These are phyloP conservation scores for Penaeus chinensis DNA, from an alignment of 1,140 invertebrate species.

Conservation along the genomic window DNA sequence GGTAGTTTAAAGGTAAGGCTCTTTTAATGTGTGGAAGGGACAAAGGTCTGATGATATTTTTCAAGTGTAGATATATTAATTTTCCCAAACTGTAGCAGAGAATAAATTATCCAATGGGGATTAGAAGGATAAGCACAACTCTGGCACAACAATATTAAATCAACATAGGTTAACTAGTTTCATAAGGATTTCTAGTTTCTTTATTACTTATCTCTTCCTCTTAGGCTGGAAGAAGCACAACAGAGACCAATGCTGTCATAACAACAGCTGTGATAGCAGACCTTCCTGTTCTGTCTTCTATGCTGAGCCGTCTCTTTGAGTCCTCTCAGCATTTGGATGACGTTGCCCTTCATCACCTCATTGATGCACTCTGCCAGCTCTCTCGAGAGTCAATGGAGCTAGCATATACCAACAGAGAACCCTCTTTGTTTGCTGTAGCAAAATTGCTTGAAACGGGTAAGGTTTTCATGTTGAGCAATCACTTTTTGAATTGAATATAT, in stretches of 20 bases:
- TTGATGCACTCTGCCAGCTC: constrained; percentile 95
- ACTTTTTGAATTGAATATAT: not conserved
- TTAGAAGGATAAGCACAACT: no score
- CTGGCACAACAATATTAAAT: no score
- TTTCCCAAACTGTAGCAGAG: no score
- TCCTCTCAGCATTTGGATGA: constrained; percentile 94
- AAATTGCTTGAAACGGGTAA: constrained; percentile 94
- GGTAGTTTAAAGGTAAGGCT: constrained; percentile 85
- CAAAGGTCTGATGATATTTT: no score
- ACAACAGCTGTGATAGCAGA: constrained; percentile 97
- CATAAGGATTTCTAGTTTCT: not conserved
- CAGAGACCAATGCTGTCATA: constrained; percentile 88
- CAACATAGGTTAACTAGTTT: not conserved
- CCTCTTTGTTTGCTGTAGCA: constrained; percentile 96
- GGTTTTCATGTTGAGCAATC: not conserved
- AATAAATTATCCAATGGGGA: no score
- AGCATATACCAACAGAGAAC: constrained; percentile 95
- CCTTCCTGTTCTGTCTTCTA: constrained; percentile 90
- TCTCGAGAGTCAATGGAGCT: constrained; percentile 98
- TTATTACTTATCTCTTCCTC: not conserved
- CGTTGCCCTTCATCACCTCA: constrained; percentile 93
- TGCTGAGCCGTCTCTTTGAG: constrained; percentile 94
- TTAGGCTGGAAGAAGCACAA: constrained; percentile 73
- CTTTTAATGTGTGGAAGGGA: no score
- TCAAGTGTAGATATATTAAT: no score